These are phyloP conservation scores for Dynastes hyllus DNA, from an alignment of 2,888 invertebrate species.

Conservation along the genomic window DNA sequence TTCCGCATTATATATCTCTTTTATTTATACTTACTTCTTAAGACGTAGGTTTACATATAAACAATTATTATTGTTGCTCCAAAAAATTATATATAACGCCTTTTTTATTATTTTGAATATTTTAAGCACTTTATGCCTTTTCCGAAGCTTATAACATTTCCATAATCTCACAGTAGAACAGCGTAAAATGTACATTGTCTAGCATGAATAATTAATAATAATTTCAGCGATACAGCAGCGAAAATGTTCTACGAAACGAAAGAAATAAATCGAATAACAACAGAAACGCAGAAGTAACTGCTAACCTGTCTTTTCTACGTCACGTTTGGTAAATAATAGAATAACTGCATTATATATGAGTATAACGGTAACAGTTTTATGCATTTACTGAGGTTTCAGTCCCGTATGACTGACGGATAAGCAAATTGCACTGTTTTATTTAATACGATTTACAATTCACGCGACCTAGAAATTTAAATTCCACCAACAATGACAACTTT, in stretches of 20 bases:
- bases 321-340: constrained; percentile 49
- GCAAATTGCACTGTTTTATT: constrained; percentile 50
- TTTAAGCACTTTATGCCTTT: no score
- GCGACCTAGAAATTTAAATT: constrained; percentile 41
- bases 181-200: not conserved
- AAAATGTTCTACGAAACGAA: not conserved
- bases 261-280: not conserved
- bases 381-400: constrained; percentile 48
- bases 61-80: no score
- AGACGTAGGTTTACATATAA: no score
- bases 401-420: constrained; percentile 45
- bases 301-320: constrained; percentile 45
- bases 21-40: no score
- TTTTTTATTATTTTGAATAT: no score
- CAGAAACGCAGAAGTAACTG: not conserved
- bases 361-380: constrained; percentile 27
- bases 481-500: not conserved
- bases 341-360: constrained; percentile 51
- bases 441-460: constrained; percentile 44
- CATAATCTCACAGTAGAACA: not conserved
- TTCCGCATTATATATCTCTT: no score
- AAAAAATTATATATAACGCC: no score
- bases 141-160: no score
- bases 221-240: not conserved
- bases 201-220: not conserved